phyloP scores from a whole-genome alignment of 2,888 invertebrate species.

The Tinea pellionella region DNA sequence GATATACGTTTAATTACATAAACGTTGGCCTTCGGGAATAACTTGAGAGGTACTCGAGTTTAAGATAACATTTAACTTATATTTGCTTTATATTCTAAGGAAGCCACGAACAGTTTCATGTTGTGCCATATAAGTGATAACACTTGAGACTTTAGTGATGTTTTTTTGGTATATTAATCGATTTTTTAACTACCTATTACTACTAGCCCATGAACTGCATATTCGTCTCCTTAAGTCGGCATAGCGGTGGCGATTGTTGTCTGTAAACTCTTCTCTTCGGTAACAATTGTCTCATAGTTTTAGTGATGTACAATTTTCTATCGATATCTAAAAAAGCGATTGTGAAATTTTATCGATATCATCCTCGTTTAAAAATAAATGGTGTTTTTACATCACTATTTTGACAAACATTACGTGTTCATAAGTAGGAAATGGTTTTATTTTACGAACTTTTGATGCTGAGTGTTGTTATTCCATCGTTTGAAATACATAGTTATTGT shows the following conservation, averaged over 20 bases:
- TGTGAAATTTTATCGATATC: too few species aligned
- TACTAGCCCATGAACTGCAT: too few species aligned
- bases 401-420: conserved; percentile 14
- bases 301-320: too few species aligned
- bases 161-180: not conserved
- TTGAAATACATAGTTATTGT: conserved; percentile 7
- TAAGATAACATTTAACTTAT: conserved; percentile 15
- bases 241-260: too few species aligned
- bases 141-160: conserved; percentile 26
- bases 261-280: too few species aligned
- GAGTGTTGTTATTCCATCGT: conserved; percentile 12
- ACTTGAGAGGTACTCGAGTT: not conserved
- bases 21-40: not conserved
- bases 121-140: conserved; percentile 23
- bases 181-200: too few species aligned
- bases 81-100: conserved; percentile 29
- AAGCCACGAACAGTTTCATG: conserved; percentile 30
- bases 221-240: too few species aligned
- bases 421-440: conserved; percentile 25
- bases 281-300: too few species aligned
- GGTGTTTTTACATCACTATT: not conserved
- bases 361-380: too few species aligned
- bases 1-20: not conserved
- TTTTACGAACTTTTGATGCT: conserved; percentile 18
- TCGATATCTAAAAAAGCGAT: too few species aligned